Conservation (phyloP, 2,888 invertebrate species). For the Endomychus coccineus region DNA sequence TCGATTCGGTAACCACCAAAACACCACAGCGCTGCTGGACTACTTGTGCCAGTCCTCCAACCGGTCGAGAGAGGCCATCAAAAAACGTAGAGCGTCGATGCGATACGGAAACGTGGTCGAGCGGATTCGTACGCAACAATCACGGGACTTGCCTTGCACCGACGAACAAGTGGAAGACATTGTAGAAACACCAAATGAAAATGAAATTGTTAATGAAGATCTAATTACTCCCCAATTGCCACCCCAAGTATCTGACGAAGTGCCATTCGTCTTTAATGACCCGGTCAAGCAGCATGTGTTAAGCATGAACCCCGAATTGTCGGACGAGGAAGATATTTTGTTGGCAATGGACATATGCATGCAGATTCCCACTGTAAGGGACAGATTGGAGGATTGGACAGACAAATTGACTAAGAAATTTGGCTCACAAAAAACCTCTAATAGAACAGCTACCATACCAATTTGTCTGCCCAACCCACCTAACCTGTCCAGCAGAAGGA, state of each 20-base stretch:
- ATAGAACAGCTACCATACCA: no score
- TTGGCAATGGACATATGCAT: conserved; percentile 1
- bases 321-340: background rate
- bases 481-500: background rate
- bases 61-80: background rate
- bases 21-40: background rate
- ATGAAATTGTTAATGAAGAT: background rate
- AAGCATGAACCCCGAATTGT: background rate
- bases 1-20: no score
- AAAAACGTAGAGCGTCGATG: background rate
- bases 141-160: background rate
- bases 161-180: background rate
- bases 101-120: background rate
- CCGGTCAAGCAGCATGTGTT: background rate
- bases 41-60: background rate
- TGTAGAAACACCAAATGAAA: background rate
- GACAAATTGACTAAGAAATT: background rate
- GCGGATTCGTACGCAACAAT: background rate
- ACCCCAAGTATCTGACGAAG: background rate
- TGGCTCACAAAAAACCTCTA: no score
- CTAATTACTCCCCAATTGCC: background rate
- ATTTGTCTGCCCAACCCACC: no score
- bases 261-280: background rate
- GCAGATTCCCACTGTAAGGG: background rate
- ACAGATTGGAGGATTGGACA: background rate